A percentile compares a stretch with the other conserved stretches of the same genome.
Evolutionary conservation across 2,888 invertebrate species (phyloP).

Genomic region (Megastigmus dorsalis): DNA sequence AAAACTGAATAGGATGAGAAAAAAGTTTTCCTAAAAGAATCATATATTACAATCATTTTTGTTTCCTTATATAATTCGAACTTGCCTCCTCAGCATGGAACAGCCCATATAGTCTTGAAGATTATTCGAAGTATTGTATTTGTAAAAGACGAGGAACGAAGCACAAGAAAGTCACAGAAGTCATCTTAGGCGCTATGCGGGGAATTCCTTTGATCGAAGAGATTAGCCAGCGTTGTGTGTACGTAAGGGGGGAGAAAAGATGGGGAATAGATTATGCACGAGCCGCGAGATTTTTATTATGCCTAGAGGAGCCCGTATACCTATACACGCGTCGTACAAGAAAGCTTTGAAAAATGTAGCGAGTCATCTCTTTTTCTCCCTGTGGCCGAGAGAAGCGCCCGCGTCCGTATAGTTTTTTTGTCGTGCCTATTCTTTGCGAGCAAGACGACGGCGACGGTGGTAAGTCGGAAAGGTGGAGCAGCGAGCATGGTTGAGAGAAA

Average conservation of each 20-base stretch:
- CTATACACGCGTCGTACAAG: conserved; percentile 16
- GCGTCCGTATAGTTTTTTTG: too few relatives aligned
- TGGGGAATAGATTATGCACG: conserved; percentile 15
- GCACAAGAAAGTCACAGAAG: conserved; percentile 14
- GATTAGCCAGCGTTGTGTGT: too few relatives aligned
- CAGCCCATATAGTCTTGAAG: too few relatives aligned
- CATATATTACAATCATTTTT: too few relatives aligned
- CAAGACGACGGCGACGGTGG: background rate
- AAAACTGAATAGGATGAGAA: too few relatives aligned
- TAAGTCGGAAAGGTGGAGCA: too few relatives aligned
- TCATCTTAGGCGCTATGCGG: conserved; percentile 31
- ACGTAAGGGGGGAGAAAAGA: background rate
- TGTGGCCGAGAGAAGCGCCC: too few relatives aligned
- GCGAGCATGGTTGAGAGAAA: conserved; percentile 30
- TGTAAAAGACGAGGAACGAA: background rate
- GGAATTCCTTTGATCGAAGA: conserved; percentile 41
- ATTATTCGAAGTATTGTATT: background rate
- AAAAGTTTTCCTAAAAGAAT: too few relatives aligned
- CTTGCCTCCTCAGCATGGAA: too few relatives aligned
- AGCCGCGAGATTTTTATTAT: conserved; percentile 33
- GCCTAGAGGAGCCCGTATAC: conserved; percentile 5
- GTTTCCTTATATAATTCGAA: too few relatives aligned
- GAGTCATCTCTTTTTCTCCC: conserved; percentile 22
- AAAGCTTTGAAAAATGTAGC: conserved; percentile 46
- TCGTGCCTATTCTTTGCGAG: conserved; percentile 15